Evolutionary conservation across 2,797 vertebrate genomes (phyloP).

Genomic region (Iguana delicatissima): DNA sequence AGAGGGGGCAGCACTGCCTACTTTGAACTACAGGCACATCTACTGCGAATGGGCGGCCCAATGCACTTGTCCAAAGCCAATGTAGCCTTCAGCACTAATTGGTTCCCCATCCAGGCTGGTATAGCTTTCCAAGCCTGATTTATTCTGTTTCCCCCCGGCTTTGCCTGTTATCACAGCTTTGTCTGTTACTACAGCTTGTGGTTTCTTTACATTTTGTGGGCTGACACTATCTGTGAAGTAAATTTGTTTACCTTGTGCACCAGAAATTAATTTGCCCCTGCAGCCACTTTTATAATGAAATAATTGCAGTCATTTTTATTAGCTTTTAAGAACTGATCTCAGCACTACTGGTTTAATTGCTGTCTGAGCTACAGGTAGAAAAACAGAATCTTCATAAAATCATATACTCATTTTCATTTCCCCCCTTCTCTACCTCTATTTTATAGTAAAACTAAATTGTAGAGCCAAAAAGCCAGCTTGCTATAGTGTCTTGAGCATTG

Average conservation of each 20-base stretch:
- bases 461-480: background rate
- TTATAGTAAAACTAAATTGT: background rate
- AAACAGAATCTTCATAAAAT: background rate
- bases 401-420: background rate
- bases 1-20: too few species aligned
- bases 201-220: constrained; percentile 6
- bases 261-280: background rate
- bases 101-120: background rate
- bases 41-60: too few species aligned
- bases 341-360: background rate
- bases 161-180: background rate
- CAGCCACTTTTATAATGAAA: background rate
- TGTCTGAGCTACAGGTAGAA: background rate
- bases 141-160: background rate
- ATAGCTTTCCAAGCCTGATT: background rate
- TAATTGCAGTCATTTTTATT: background rate
- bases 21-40: too few species aligned
- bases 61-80: background rate
- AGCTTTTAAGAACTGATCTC: background rate
- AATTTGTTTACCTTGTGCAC: background rate
- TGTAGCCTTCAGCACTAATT: background rate
- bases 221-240: background rate
- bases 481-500: too few species aligned
- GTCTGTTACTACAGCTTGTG: background rate
- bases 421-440: background rate